Base-by-base conservation (phyloP, 2,113 vertebrate genomes). In the Pterocles burchelli region DNA sequence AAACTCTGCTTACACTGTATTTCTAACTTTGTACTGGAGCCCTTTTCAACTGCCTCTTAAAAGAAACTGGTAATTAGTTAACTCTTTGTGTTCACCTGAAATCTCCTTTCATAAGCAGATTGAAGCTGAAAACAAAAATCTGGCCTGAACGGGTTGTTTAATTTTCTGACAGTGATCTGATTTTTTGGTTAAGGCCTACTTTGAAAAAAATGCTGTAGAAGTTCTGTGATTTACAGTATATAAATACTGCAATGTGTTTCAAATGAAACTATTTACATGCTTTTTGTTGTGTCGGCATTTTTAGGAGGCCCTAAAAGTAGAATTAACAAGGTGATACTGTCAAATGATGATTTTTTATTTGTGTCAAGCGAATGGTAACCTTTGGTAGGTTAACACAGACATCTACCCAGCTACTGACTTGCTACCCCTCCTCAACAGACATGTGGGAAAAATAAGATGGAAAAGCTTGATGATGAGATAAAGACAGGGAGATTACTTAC, bases 1-100 rank as follows among this genome's bases (percentile, higher is more conserved):
- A 51, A 87, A 21, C 13, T 52, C 41, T 85, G 51, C 67, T 88
- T 91, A 29, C 62, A 33, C 38, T 87, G 25, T 77, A 75, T 67
- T 96, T 93, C 52, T 85, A 59, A 58, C 81, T 93, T 92, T 88
- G 43, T 61, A 24, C 8, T 72, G 41, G 52, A 95, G 38, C 28
- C 41, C 18, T 82, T 88, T 93, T 86, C 31, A 84, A 26, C 38
- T 31, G 28, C 43, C 49, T 88, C 75, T 82, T 96, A 94, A 95
- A 96, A 89, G 77, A 70, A 93, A 43, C 8, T 58, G n/a, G 34
- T 71, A 43, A 48, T 81, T 71, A 94, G 93, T 94, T 28, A 46
- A 86, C 94, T 96, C n/a, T 66, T 93, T 92, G 74, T 93, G 81
- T 87, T 72, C 29, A 73, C 88, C 71, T 85, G 63, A 62, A 61